Percentiles rank a stretch among this genome's conserved stretches.
phyloP scores from a whole-genome alignment of 1,140 invertebrate genomes.

The Adelges cooleyi region DNA sequence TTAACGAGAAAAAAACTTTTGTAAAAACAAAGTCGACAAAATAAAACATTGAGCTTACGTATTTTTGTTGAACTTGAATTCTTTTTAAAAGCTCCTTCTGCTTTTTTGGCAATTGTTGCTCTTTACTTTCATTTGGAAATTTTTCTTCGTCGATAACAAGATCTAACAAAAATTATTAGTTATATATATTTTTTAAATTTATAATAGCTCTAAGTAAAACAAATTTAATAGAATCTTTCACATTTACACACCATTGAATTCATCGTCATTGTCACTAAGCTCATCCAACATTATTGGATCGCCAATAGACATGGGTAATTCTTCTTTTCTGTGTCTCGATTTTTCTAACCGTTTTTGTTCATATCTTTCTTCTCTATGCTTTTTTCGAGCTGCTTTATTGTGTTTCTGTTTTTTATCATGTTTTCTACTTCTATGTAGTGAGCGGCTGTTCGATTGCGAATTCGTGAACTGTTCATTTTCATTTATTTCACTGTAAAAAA shows the following conservation, averaged over 20 bases:
- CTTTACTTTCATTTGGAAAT: slow-evolving; percentile 12
- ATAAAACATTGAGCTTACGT: background rate
- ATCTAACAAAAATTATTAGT: too few species aligned
- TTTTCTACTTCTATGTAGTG: background rate
- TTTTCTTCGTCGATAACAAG: slow-evolving; percentile 26
- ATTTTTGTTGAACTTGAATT: slow-evolving; percentile 22
- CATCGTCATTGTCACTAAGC: slow-evolving; percentile 8
- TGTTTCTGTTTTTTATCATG: slow-evolving; percentile 7
- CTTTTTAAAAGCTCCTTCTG: slow-evolving; percentile 18
- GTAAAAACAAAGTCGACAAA: background rate
- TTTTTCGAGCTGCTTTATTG: background rate
- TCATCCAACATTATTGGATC: slow-evolving; percentile 15
- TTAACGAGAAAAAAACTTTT: too few species aligned
- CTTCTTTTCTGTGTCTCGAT: slow-evolving; percentile 7
- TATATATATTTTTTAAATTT: too few species aligned
- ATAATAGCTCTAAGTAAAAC: too few species aligned
- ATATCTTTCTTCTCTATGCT: slow-evolving; percentile 9
- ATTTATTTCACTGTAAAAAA: slow-evolving; percentile 7
- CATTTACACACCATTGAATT: slow-evolving; percentile 14
- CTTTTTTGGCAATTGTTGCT: slow-evolving; percentile 15
- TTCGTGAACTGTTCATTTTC: background rate
- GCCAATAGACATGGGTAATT: background rate
- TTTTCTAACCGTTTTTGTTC: slow-evolving; percentile 17
- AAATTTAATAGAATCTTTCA: too few species aligned
- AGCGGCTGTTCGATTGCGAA: background rate